These are phyloP conservation scores for Antedon mediterranea DNA, from an alignment of 53 echinoderm and acorn worm genomes.

Conservation along the genomic window DNA sequence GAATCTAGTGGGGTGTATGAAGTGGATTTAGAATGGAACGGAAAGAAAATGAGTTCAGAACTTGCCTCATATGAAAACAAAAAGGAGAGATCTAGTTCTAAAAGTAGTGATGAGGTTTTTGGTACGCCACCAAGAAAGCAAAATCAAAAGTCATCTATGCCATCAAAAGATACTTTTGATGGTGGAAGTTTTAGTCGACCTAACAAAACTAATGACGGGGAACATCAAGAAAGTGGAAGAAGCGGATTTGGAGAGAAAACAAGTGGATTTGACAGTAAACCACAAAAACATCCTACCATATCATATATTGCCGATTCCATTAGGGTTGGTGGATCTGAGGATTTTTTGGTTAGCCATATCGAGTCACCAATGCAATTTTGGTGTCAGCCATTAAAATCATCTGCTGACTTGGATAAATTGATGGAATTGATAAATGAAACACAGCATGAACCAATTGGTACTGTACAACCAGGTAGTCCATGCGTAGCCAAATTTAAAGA, in stretches of 20 bases:
- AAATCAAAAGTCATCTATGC: neutral
- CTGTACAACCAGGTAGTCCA: neutral
- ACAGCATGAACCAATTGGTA: neutral
- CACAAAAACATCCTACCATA: neutral
- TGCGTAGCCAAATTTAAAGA: slow-evolving; percentile 48
- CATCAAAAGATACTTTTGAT: neutral
- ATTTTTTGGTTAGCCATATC: slow-evolving; percentile 38
- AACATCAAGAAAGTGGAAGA: neutral
- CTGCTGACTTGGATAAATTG: slow-evolving; percentile 32
- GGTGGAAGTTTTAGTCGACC: neutral
- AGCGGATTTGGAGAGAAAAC: neutral
- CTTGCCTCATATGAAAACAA: neutral
- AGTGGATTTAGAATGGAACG: slow-evolving; percentile 57
- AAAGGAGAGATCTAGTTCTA: neutral
- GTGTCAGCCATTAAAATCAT: slow-evolving; percentile 41
- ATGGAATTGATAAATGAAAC: slow-evolving; percentile 13
- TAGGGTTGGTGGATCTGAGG: neutral
- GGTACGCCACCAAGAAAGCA: neutral
- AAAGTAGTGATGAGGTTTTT: neutral
- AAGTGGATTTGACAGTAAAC: neutral
- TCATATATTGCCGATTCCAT: neutral
- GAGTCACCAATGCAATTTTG: slow-evolving; percentile 63
- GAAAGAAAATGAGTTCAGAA: slow-evolving; percentile 36
- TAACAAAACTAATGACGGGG: neutral
- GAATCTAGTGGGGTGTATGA: slow-evolving; percentile 62